Evolutionary conservation across 1,140 invertebrate genomes (phyloP).

Genomic region (Catajapyx aquilonaris): DNA sequence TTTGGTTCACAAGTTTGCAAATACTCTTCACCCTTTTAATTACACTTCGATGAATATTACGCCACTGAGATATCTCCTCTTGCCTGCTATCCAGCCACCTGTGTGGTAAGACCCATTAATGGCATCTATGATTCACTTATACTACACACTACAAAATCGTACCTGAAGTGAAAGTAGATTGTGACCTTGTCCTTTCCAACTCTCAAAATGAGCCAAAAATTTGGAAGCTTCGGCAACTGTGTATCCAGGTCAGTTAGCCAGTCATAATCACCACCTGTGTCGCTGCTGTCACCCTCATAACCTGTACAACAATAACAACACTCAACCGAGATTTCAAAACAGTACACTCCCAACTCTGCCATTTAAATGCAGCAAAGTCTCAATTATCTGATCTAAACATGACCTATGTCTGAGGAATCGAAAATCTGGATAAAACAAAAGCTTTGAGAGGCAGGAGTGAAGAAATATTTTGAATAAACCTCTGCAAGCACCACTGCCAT

Average conservation of each 20-base stretch:
- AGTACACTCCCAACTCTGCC: not conserved
- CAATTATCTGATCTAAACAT: too few relatives aligned
- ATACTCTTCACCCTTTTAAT: slow-evolving; percentile 32
- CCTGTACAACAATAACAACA: slow-evolving; percentile 14
- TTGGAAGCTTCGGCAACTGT: slow-evolving; percentile 31
- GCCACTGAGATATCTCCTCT: slow-evolving; percentile 19
- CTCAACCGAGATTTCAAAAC: not conserved
- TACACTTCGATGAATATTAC: slow-evolving; percentile 28
- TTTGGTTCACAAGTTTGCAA: slow-evolving; percentile 49
- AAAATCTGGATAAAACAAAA: not conserved
- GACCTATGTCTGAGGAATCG: not conserved
- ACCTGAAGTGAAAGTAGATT: slow-evolving; percentile 48
- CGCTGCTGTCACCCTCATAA: slow-evolving; percentile 39
- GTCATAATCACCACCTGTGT: slow-evolving; percentile 35
- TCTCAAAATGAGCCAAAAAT: slow-evolving; percentile 54
- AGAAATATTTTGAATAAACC: not conserved
- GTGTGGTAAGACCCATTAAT: slow-evolving; percentile 3
- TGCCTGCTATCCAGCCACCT: slow-evolving; percentile 12
- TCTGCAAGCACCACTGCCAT: not conserved
- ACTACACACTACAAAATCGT: slow-evolving; percentile 7
- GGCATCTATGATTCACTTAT: slow-evolving; percentile 2
- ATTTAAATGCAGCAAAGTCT: too few relatives aligned
- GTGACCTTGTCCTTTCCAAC: slow-evolving; percentile 35
- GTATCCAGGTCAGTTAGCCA: slow-evolving; percentile 32
- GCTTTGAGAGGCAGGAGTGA: not conserved